These are phyloP conservation scores for Arenaria interpres DNA, from an alignment of 2,113 vertebrate genomes.

Conservation along the genomic window DNA sequence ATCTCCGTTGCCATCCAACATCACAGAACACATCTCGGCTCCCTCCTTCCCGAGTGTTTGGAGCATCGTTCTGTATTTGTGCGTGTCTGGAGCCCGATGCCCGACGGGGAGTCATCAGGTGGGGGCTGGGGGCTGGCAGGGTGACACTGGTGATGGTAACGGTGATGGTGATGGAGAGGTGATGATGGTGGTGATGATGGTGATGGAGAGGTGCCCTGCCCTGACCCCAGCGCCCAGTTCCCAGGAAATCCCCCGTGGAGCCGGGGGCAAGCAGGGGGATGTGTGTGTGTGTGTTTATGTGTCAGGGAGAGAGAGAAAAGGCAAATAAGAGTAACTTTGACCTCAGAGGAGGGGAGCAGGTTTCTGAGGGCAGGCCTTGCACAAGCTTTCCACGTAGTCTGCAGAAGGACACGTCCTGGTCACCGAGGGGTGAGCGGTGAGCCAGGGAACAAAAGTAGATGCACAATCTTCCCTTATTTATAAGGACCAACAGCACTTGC, in stretches of 20 bases:
- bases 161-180: no score
- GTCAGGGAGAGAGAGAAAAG: background rate
- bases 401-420: background rate
- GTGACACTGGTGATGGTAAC: no score
- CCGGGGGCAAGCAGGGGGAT: background rate
- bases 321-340: background rate
- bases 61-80: background rate
- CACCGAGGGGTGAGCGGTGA: background rate
- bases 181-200: background rate
- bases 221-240: background rate
- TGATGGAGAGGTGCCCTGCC: background rate
- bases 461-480: constrained; percentile 18
- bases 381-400: background rate
- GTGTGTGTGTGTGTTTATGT: no score
- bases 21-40: background rate
- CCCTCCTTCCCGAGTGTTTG: background rate
- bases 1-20: background rate
- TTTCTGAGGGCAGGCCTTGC: background rate
- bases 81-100: background rate
- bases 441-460: background rate
- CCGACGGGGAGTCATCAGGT: background rate
- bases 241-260: background rate
- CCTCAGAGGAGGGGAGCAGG: background rate
- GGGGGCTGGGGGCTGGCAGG: no score
- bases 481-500: constrained; percentile 39